Conservation (phyloP, 2,888 invertebrate genomes). For the Tanytarsus gracilentus region DNA sequence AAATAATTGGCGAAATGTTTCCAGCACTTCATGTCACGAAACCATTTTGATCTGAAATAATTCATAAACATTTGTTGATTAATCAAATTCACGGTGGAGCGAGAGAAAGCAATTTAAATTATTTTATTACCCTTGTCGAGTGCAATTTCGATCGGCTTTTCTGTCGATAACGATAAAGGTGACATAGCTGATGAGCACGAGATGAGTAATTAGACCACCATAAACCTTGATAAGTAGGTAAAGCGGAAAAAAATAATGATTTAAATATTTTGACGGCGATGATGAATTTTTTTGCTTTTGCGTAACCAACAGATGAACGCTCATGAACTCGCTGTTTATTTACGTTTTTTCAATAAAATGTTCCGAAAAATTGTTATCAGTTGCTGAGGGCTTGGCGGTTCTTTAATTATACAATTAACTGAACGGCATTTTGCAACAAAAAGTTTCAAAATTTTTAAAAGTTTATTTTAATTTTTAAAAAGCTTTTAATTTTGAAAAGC, state of each 20-base stretch:
- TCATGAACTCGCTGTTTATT: too few species aligned
- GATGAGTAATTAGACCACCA: not conserved
- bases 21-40: constrained; percentile 62
- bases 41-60: constrained; percentile 49
- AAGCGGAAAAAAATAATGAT: not conserved
- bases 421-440: too few species aligned
- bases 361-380: too few species aligned
- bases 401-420: too few species aligned
- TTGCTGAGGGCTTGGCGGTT: too few species aligned
- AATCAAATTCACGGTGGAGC: not conserved
- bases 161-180: constrained; percentile 45
- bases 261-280: not conserved
- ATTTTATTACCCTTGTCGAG: constrained; percentile 45
- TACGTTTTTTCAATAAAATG: too few species aligned
- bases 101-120: constrained; percentile 11
- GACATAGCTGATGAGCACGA: not conserved
- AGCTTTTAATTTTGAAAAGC: too few species aligned
- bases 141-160: constrained; percentile 48
- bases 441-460: too few species aligned
- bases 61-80: constrained; percentile 3
- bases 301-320: too few species aligned
- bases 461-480: too few species aligned
- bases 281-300: not conserved
- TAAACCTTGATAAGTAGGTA: not conserved
- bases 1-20: constrained; percentile 71